Evolutionary conservation across 2,888 invertebrate species (phyloP), one percentile per base, ranked within the genome.

Genomic region (Phasia obesa): DNA sequence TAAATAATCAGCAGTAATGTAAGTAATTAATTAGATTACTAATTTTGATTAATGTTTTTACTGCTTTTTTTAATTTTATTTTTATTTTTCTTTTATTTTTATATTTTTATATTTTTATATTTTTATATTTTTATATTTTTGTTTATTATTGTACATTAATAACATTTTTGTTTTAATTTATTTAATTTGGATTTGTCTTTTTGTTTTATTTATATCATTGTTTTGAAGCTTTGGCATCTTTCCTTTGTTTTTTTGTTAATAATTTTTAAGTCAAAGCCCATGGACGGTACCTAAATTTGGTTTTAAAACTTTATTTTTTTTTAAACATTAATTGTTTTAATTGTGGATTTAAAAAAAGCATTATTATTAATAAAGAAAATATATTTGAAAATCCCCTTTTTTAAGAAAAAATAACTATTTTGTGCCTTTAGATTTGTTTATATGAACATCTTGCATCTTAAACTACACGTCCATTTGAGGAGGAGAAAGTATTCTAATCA

Each of bases 271-370:
- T 88, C 88, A 90, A 90, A 90, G 89, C 90, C 88, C 87, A 87
- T 90, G 90, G 90, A 90, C 90, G 90, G 90, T 89, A 90, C 88
- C 88, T 88, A 85, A 87, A 87, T 77, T 35, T 69, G 74, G 23
- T 51, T 81, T 79, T 80, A 70, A 84, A 77, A 79, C 81, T 59
- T 44, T 49, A 4, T 23, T 47, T 17, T 38, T 13, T 47, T 23
- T 21, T 21, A 42, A 35, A 19, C 42, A 7, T 27, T 55, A 17
- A 35, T 38, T 35, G 0, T 42, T 42, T 15, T 13, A 5, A 6
- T 27, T 3, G 27, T 5, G 3, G 27, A 27, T 27, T 3, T 27
- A n/a, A n/a, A n/a, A n/a, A n/a, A n/a, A n/a, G n/a, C n/a, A n/a
- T n/a, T n/a, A n/a, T n/a, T n/a, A n/a, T n/a, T n/a, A n/a, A n/a